phyloP scores from a whole-genome alignment of 2,797 vertebrate genomes.

The Characodon lateralis region DNA sequence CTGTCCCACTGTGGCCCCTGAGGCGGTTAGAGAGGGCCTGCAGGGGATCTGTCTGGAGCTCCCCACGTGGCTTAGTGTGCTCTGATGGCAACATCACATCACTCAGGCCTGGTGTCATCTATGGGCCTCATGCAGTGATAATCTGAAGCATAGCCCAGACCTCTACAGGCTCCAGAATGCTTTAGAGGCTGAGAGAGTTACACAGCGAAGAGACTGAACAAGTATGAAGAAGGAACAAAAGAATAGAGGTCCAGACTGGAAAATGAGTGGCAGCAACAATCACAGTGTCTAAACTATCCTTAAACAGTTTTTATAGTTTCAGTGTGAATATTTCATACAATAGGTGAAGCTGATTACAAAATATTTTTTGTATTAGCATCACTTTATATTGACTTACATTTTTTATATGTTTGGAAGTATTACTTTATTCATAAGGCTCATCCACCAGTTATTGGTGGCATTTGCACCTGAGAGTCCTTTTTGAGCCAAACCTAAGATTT shows the following conservation, averaged over 20 bases:
- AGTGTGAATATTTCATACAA: background rate
- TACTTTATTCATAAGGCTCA: background rate
- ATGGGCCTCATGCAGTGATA: constrained; percentile 62
- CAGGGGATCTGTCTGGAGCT: constrained; percentile 65
- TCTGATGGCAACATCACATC: constrained; percentile 68
- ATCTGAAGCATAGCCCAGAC: constrained; percentile 62
- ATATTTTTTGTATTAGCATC: background rate
- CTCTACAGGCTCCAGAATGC: constrained; percentile 52
- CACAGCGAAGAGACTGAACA: constrained; percentile 50
- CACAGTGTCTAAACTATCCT: background rate
- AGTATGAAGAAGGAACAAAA: constrained; percentile 31
- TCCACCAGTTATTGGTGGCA: background rate
- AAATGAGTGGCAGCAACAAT: background rate
- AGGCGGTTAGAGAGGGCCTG: constrained; percentile 49
- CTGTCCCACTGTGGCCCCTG: constrained; percentile 51
- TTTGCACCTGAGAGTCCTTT: background rate
- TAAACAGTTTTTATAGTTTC: background rate
- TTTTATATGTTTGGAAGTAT: background rate
- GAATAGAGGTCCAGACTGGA: background rate
- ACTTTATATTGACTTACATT: background rate
- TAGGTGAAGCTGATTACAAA: background rate
- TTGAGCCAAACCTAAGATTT: background rate
- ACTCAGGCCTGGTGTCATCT: constrained; percentile 75
- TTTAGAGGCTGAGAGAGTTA: constrained; percentile 50
- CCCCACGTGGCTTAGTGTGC: constrained; percentile 65